These are phyloP conservation scores for Drosophila gaucha DNA, from an alignment of 2,888 invertebrate genomes.

Conservation along the genomic window DNA sequence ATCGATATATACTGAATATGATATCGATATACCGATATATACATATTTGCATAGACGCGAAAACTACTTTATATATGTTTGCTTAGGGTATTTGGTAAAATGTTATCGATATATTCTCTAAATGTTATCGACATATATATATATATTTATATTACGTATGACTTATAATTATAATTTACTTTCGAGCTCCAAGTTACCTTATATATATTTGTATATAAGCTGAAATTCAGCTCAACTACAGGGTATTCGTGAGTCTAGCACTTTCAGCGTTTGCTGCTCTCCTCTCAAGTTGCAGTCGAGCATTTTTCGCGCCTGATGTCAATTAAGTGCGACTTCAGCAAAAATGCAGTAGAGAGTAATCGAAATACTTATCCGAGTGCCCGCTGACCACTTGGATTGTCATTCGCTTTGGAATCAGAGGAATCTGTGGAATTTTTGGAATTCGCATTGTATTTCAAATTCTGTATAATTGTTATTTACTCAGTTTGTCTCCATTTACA, in stretches of 20 bases:
- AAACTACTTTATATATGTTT: too few relatives aligned
- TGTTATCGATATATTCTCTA: too few relatives aligned
- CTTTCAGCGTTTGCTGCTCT: background rate
- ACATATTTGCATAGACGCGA: too few relatives aligned
- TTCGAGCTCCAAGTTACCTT: too few relatives aligned
- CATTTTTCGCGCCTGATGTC: background rate
- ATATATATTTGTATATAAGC: too few relatives aligned
- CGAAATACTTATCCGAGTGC: background rate
- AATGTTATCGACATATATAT: too few relatives aligned
- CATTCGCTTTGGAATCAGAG: too few relatives aligned
- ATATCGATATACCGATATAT: background rate
- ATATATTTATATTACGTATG: too few relatives aligned
- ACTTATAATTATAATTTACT: too few relatives aligned
- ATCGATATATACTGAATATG: background rate
- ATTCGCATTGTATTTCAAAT: background rate
- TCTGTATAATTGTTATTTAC: background rate
- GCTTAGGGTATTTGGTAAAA: too few relatives aligned
- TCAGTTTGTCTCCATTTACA: conserved; percentile 48
- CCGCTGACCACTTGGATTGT: background rate
- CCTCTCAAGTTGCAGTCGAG: background rate
- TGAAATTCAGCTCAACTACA: background rate
- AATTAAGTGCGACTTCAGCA: background rate
- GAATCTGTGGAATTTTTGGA: too few relatives aligned
- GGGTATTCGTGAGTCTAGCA: background rate
- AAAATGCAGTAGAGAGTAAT: background rate